Evolutionary conservation across 2,113 vertebrate genomes (phyloP).

Genomic region (Larimichthys crocea): DNA sequence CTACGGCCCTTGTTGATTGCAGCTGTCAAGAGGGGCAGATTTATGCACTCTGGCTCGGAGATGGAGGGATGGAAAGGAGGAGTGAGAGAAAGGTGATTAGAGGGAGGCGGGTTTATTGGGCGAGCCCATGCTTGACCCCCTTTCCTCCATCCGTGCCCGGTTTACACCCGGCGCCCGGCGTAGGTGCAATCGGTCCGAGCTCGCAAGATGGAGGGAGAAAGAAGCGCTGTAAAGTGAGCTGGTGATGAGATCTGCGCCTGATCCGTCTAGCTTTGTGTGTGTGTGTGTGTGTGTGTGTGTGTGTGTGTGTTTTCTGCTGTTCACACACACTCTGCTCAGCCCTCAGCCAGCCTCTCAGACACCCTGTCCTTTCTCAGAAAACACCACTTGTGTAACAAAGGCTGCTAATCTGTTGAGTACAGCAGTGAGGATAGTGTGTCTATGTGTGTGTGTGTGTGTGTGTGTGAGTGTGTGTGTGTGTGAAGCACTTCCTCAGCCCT

Average conservation of each 20-base stretch:
- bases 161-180: not conserved
- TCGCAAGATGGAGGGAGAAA: slow-evolving; percentile 50
- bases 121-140: slow-evolving; percentile 66
- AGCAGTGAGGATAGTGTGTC: slow-evolving; percentile 59
- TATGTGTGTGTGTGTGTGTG: no score
- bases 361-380: slow-evolving; percentile 68
- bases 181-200: slow-evolving; percentile 17
- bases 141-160: slow-evolving; percentile 2
- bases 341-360: slow-evolving; percentile 66
- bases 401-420: slow-evolving; percentile 77
- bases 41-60: slow-evolving; percentile 73
- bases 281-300: slow-evolving; percentile 15
- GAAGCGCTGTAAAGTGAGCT: slow-evolving; percentile 47
- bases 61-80: slow-evolving; percentile 61
- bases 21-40: slow-evolving; percentile 80
- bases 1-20: slow-evolving; percentile 84
- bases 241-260: slow-evolving; percentile 66
- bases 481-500: slow-evolving; percentile 67
- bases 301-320: slow-evolving; percentile 3
- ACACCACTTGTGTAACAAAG: slow-evolving; percentile 75
- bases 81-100: slow-evolving; percentile 62
- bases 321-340: slow-evolving; percentile 49
- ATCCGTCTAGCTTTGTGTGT: slow-evolving; percentile 41
- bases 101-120: slow-evolving; percentile 70
- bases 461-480: no score